phyloP scores from a whole-genome alignment of 2,888 invertebrate genomes.

The Subacronicta megacephala region DNA sequence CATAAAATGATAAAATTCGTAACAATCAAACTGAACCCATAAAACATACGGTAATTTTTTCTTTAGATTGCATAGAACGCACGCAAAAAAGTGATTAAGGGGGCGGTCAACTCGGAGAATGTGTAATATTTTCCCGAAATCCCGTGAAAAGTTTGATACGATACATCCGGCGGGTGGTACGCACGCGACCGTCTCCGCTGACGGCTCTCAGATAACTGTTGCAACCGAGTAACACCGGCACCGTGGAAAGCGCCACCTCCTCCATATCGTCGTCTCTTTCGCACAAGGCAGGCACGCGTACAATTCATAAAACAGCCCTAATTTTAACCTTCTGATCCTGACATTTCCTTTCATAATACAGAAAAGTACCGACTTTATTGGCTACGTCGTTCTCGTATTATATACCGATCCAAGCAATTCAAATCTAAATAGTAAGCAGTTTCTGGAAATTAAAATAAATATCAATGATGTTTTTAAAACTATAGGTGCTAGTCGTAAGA shows the following conservation, averaged over 20 bases:
- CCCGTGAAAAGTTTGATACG: conserved; percentile 85
- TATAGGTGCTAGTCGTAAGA: no score
- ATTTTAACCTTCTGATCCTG: conserved; percentile 71
- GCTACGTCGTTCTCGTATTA: conserved; percentile 31
- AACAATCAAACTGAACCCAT: conserved; percentile 65
- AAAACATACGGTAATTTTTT: conserved; percentile 73
- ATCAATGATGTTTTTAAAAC: no score
- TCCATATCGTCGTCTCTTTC: conserved; percentile 74
- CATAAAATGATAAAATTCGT: conserved; percentile 41
- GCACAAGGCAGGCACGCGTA: conserved; percentile 61
- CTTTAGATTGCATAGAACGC: conserved; percentile 77
- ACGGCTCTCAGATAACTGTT: conserved; percentile 75
- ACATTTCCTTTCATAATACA: conserved; percentile 67
- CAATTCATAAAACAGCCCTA: conserved; percentile 71
- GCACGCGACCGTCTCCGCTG: conserved; percentile 68
- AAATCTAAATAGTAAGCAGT: conserved; percentile 33
- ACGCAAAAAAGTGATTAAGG: conserved; percentile 85
- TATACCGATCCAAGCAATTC: conserved; percentile 28
- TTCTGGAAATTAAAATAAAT: background rate
- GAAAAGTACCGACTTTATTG: conserved; percentile 53
- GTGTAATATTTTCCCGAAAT: conserved; percentile 76
- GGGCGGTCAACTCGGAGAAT: conserved; percentile 70
- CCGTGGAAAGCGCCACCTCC: conserved; percentile 76
- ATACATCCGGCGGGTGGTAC: conserved; percentile 46
- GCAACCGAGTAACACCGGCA: conserved; percentile 72